Percentiles rank a stretch among this genome's conserved stretches.
Evolutionary conservation across 2,888 invertebrate species (phyloP).

Genomic region (Stratiomys singularior): DNA sequence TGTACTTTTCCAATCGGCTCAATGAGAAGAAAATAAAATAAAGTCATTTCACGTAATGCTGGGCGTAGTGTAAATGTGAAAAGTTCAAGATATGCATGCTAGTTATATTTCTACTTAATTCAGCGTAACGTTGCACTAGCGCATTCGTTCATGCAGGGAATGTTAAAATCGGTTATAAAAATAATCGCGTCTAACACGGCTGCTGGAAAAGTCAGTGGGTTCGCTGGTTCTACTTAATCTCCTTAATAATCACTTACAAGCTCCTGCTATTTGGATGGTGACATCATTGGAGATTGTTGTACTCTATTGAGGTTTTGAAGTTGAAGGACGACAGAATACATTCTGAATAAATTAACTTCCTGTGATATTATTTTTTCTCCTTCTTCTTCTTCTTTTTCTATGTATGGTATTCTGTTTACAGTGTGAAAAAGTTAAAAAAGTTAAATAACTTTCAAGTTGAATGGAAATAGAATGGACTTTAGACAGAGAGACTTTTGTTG

Average conservation of each 20-base stretch:
- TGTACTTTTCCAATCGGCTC: no score
- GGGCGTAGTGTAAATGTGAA: not conserved
- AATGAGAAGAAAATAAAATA: no score
- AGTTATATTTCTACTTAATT: no score
- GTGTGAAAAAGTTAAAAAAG: not conserved
- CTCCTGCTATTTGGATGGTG: constrained; percentile 2
- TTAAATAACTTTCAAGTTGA: no score
- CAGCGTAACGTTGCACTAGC: not conserved
- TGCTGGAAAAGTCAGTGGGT: no score
- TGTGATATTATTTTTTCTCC: not conserved
- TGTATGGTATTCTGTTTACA: not conserved
- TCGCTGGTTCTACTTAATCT: no score
- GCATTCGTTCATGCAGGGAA: not conserved
- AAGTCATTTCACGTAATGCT: no score
- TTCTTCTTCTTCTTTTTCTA: not conserved
- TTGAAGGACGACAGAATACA: constrained; percentile 17
- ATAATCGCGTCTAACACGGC: not conserved
- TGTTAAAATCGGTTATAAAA: not conserved
- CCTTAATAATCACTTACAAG: no score
- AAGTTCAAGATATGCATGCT: not conserved
- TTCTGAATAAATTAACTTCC: constrained; percentile 17
- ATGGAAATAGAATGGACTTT: constrained; percentile 17
- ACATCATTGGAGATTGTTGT: constrained; percentile 19
- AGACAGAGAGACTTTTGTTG: not conserved
- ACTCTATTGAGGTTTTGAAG: constrained; percentile 1